Percentiles rank a stretch among this genome's conserved stretches.
Evolutionary conservation across 2,888 invertebrate genomes (phyloP).

Genomic region (Ormyrus thymus): DNA sequence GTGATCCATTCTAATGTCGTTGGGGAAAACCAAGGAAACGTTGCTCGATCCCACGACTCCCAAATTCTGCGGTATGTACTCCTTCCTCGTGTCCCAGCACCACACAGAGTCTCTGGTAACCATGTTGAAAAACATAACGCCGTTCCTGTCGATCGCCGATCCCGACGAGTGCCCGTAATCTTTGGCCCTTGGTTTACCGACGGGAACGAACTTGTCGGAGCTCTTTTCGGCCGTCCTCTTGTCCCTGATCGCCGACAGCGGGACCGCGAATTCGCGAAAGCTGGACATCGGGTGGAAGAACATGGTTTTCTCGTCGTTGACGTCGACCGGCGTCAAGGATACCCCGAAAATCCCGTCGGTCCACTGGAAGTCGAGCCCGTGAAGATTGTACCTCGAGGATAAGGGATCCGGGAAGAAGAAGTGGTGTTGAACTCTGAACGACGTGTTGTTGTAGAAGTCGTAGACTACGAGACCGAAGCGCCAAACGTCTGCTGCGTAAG

Average conservation of each 20-base stretch:
- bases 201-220: constrained; percentile 68
- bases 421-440: constrained; percentile 83
- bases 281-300: constrained; percentile 91
- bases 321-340: constrained; percentile 79
- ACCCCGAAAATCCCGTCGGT: constrained; percentile 87
- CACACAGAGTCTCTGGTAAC: constrained; percentile 85
- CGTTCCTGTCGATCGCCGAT: constrained; percentile 82
- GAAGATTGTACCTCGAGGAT: constrained; percentile 84
- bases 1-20: constrained; percentile 86
- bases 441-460: constrained; percentile 77
- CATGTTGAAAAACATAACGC: constrained; percentile 87
- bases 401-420: constrained; percentile 84
- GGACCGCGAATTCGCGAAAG: constrained; percentile 85
- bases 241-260: constrained; percentile 81
- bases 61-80: constrained; percentile 80
- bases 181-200: constrained; percentile 71
- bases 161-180: constrained; percentile 83
- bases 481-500: constrained; percentile 84
- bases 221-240: constrained; percentile 74
- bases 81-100: constrained; percentile 87
- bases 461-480: constrained; percentile 81
- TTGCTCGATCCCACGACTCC: constrained; percentile 80
- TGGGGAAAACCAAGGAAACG: constrained; percentile 85
- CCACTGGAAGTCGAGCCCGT: constrained; percentile 88
- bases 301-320: constrained; percentile 79